These are phyloP conservation scores for Smittia aterrima DNA, from an alignment of 2,888 invertebrate genomes.

Conservation along the genomic window DNA sequence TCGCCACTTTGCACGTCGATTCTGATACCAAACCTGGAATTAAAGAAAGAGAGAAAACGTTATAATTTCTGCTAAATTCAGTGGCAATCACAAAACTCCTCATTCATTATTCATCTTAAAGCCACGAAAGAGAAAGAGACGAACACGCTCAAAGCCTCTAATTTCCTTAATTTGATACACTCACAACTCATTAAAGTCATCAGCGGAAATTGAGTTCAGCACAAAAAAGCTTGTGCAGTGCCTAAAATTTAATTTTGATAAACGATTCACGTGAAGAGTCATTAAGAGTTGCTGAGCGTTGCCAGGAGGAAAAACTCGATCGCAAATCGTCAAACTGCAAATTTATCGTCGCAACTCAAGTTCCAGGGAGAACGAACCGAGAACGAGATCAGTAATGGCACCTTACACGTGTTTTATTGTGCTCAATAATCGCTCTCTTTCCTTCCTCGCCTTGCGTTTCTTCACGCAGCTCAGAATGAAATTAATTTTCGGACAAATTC, in stretches of 20 bases:
- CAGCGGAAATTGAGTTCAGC: background rate
- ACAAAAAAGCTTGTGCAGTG: background rate
- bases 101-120: slow-evolving; percentile 14
- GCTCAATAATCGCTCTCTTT: background rate
- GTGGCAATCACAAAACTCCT: slow-evolving; percentile 29
- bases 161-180: slow-evolving; percentile 40
- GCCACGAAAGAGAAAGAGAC: background rate
- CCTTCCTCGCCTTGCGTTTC: background rate
- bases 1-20: slow-evolving; percentile 87
- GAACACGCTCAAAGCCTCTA: slow-evolving; percentile 29
- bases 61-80: slow-evolving; percentile 40
- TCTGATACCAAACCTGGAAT: slow-evolving; percentile 90
- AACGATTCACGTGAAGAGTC: slow-evolving; percentile 35
- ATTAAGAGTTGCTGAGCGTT: slow-evolving; percentile 8
- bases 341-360: background rate
- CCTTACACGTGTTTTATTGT: slow-evolving; percentile 32
- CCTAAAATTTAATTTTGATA: slow-evolving; percentile 40
- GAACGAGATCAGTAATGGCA: slow-evolving; percentile 26
- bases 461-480: background rate
- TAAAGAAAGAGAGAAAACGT: slow-evolving; percentile 45
- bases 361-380: background rate
- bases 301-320: background rate
- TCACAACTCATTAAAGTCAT: slow-evolving; percentile 38
- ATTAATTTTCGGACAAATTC: slow-evolving; percentile 15
- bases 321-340: background rate